Conservation (phyloP, 2,797 vertebrate genomes). For the Lepilemur ruficaudatus region DNA sequence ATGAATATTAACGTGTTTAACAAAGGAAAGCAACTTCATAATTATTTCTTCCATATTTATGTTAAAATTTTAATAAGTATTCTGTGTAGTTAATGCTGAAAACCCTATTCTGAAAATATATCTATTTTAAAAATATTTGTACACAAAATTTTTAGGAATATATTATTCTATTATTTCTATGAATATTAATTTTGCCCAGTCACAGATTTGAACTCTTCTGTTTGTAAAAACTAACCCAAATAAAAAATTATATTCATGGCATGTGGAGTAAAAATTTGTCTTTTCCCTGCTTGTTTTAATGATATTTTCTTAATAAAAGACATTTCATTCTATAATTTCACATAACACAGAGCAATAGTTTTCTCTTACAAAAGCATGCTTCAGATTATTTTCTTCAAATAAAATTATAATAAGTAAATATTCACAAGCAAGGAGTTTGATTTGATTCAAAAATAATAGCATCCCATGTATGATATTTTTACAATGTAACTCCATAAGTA, state of each 20-base stretch:
- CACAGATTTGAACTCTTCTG: not conserved
- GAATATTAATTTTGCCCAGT: not conserved
- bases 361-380: not conserved
- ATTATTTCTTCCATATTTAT: slow-evolving; percentile 17
- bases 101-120: not conserved
- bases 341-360: not conserved
- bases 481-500: not conserved
- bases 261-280: not conserved
- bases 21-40: not conserved
- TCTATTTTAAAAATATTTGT: not conserved
- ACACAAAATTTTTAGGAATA: not conserved
- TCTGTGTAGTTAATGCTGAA: not conserved
- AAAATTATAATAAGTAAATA: not conserved
- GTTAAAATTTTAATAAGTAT: not conserved
- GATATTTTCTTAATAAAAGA: not conserved
- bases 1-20: slow-evolving; percentile 37
- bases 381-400: not conserved
- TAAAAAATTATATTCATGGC: not conserved
- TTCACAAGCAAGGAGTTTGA: not conserved
- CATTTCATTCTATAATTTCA: not conserved
- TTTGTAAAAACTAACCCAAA: not conserved
- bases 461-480: not conserved
- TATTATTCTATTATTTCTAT: not conserved
- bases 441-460: not conserved
- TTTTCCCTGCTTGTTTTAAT: not conserved